phyloP scores from a whole-genome alignment of 2,113 vertebrate species.

The Scalopus aquaticus region DNA sequence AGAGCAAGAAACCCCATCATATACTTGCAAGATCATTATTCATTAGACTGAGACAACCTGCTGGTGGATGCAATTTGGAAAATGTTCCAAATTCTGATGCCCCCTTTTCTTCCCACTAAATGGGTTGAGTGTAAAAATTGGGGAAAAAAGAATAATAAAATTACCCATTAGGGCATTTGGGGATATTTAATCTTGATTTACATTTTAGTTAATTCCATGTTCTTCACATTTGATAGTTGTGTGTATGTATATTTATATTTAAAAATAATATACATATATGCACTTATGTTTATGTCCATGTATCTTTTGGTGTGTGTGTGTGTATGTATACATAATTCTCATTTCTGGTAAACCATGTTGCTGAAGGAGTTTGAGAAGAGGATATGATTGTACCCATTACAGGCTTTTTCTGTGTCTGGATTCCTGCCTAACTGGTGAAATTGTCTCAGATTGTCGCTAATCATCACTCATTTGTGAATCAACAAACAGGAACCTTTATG shows the following conservation, averaged over 20 bases:
- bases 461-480: neutral
- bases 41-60: neutral
- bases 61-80: neutral
- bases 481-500: neutral
- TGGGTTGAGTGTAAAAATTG: neutral
- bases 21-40: slow-evolving; percentile 34
- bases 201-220: slow-evolving; percentile 17
- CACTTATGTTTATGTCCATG: neutral
- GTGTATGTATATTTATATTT: neutral
- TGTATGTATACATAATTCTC: neutral
- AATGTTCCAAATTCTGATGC: neutral
- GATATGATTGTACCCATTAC: neutral
- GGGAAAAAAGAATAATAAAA: neutral
- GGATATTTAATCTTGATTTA: neutral
- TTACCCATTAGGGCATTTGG: neutral
- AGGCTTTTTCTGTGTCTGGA: neutral
- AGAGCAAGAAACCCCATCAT: neutral
- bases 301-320: neutral
- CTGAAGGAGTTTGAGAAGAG: neutral
- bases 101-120: neutral
- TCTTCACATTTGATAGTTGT: neutral
- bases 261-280: neutral
- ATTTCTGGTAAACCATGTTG: slow-evolving; percentile 11
- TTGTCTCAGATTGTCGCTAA: neutral
- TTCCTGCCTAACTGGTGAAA: neutral